A percentile compares a stretch with the other conserved stretches of the same genome.
Evolutionary conservation across 1,140 invertebrate species (phyloP).

Genomic region (Orchesella cincta): DNA sequence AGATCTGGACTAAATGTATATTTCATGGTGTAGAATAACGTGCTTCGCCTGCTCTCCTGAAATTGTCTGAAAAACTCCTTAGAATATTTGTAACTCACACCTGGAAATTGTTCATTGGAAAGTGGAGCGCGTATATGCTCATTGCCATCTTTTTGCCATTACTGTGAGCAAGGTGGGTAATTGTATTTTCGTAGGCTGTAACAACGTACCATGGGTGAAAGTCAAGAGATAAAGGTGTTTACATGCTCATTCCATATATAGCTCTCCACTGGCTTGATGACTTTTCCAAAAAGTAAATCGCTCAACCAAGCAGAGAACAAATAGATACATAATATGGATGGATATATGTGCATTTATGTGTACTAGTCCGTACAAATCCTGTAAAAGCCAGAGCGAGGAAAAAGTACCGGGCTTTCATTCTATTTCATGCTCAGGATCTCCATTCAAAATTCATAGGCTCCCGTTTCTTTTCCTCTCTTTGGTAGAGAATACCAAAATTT

Average conservation of each 20-base stretch:
- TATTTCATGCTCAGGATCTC: constrained; percentile 20
- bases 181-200: not conserved
- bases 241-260: not conserved
- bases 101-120: not conserved
- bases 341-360: not conserved
- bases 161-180: too few species aligned
- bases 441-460: constrained; percentile 30
- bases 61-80: not conserved
- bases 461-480: not conserved
- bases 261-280: not conserved
- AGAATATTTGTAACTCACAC: not conserved
- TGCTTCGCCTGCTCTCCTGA: not conserved
- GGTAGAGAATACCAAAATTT: not conserved
- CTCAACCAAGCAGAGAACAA: not conserved
- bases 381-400: not conserved
- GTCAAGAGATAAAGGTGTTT: too few species aligned
- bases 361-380: not conserved
- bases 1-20: constrained; percentile 12
- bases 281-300: not conserved
- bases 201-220: not conserved
- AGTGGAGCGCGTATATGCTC: not conserved
- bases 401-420: not conserved
- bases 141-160: too few species aligned
- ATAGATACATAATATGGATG: not conserved
- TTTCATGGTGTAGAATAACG: not conserved